Base-by-base conservation (phyloP, 1,140 invertebrate species). In the Apis florea region DNA sequence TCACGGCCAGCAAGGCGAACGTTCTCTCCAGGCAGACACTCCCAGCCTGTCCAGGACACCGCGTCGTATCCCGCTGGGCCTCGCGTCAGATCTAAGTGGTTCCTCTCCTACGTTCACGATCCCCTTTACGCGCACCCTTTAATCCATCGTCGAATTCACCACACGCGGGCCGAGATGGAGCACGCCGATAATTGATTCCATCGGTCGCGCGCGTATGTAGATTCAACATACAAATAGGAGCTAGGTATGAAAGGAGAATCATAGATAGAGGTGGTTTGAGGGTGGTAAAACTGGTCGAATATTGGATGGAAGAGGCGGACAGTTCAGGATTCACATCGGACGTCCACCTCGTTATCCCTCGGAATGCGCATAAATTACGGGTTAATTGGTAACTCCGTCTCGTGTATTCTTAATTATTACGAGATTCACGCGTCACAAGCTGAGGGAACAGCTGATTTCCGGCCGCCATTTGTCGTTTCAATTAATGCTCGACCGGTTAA, bases 11-110 rank as follows among this genome's bases (percentile, higher is more conserved):
- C n/a, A n/a, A n/a, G 31, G 31, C 31, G 3, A 31, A 31, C 64
- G n/a, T 24, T 78, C 76, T 70, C 76, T 86, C 73, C 72, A 79
- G 74, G 31, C 64, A 68, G 79, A 86, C 86, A 88, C 85, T 89
- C 79, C 83, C 85, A 87, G 81, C 67, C 75, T 73, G 78, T 87
- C 77, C 87, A 85, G 89, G 84, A 90, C 85, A 86, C 86, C 82
- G 87, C 84, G 83, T 86, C 81, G 86, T 88, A 86, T 85, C 89
- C 90, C 84, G 84, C 88, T 89, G 90, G 49, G 85, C 70, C 69
- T 59, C 59, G 63, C 83, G 59, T 84, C 79, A 85, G 75, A 78
- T 84, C 87, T 79, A 87, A 89, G 76, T 80, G 76, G 77, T 84
- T 79, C 84, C 63, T 84, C 82, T 54, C 61, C 67, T 72, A 64